Conservation (phyloP, 1,140 invertebrate genomes). For the Drosophila paulistorum region DNA sequence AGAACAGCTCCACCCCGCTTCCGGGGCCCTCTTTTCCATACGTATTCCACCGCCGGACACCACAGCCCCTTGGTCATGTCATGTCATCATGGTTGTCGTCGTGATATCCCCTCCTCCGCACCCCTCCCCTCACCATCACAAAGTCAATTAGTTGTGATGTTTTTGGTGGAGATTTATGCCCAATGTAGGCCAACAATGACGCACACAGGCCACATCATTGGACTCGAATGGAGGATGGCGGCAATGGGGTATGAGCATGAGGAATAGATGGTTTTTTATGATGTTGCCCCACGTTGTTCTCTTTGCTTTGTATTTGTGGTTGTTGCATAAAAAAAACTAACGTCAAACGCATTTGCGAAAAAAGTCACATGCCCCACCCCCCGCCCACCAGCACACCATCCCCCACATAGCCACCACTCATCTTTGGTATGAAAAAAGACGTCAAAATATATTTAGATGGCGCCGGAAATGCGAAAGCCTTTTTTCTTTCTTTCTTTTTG, state of each 20-base stretch:
- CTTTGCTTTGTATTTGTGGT: conserved; percentile 40
- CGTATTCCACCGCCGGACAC: conserved; percentile 28
- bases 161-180: conserved; percentile 55
- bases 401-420: neutral
- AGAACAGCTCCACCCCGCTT: neutral
- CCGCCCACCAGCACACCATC: neutral
- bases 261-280: conserved; percentile 49
- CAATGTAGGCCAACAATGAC: conserved; percentile 74
- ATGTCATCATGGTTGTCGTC: conserved; percentile 65
- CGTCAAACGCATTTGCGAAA: conserved; percentile 57
- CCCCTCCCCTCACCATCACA: conserved; percentile 20
- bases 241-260: neutral
- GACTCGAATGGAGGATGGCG: conserved; percentile 39
- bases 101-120: conserved; percentile 2
- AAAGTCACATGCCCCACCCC: conserved; percentile 35
- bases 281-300: conserved; percentile 44
- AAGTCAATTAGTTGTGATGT: conserved; percentile 77
- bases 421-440: conserved; percentile 43
- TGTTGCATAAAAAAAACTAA: conserved; percentile 41
- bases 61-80: conserved; percentile 24
- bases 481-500: conserved; percentile 18
- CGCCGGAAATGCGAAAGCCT: conserved; percentile 75
- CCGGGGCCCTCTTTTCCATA: too few relatives aligned
- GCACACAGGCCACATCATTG: conserved; percentile 63
- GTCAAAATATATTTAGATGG: conserved; percentile 77